These are phyloP conservation scores for Amblyraja radiata DNA, from an alignment of 2,797 vertebrate species.

Conservation along the genomic window DNA sequence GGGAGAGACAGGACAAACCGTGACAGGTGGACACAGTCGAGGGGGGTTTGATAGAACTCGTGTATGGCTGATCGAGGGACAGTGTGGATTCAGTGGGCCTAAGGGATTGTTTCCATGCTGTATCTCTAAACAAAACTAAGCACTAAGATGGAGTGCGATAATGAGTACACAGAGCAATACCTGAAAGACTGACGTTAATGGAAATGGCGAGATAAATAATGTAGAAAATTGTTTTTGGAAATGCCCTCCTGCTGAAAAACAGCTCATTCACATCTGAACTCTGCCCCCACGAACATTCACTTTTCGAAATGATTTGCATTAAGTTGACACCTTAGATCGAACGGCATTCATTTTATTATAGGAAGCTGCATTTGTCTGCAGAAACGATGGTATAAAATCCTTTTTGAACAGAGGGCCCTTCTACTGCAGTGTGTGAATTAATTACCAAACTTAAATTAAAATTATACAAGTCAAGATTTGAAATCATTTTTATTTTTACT, in stretches of 20 bases:
- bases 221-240: slow-evolving; percentile 20
- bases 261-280: slow-evolving; percentile 32
- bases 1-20: too few relatives aligned
- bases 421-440: slow-evolving; percentile 15
- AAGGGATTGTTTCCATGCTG: too few relatives aligned
- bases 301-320: slow-evolving; percentile 35
- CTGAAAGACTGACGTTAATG: neutral
- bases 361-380: neutral
- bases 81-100: too few relatives aligned
- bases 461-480: neutral
- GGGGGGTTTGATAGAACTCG: too few relatives aligned
- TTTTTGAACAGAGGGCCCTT: neutral
- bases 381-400: neutral
- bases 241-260: neutral
- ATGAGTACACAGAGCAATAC: neutral
- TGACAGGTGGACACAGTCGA: too few relatives aligned
- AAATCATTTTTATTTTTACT: neutral
- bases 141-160: neutral
- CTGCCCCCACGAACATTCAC: slow-evolving; percentile 16
- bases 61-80: too few relatives aligned
- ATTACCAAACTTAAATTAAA: slow-evolving; percentile 14
- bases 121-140: too few relatives aligned
- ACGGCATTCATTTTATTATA: slow-evolving; percentile 1
- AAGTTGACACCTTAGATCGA: slow-evolving; percentile 21
- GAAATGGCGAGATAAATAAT: slow-evolving; percentile 15